These are phyloP conservation scores for Piscicola geometra DNA, from an alignment of 2,888 invertebrate species.

Conservation along the genomic window DNA sequence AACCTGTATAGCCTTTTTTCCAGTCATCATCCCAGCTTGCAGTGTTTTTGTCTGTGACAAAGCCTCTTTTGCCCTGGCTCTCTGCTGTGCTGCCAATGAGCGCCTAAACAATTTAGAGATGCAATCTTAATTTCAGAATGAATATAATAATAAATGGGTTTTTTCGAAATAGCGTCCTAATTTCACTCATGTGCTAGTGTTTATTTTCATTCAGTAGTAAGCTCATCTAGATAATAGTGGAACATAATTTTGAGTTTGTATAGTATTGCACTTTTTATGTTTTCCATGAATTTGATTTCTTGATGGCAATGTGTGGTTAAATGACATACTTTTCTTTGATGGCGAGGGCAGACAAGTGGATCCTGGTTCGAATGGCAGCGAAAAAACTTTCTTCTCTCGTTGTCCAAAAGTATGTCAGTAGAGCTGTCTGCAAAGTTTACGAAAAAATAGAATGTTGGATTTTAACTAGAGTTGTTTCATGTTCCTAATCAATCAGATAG, in stretches of 20 bases:
- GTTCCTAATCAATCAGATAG: too few species aligned
- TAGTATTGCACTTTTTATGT: too few species aligned
- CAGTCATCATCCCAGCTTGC: conserved; percentile 43
- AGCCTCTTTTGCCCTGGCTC: conserved; percentile 51
- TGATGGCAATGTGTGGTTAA: neutral
- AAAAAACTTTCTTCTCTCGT: conserved; percentile 56
- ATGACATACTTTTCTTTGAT: conserved; percentile 54
- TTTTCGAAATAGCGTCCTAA: neutral
- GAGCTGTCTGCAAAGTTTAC: conserved; percentile 31
- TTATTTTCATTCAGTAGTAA: too few species aligned
- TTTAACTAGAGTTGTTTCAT: neutral
- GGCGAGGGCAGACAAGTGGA: conserved; percentile 54
- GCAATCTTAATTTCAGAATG: too few species aligned
- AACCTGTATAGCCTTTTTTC: conserved; percentile 45
- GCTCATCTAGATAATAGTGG: too few species aligned
- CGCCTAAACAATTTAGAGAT: too few species aligned
- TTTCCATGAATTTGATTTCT: neutral
- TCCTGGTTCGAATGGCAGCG: conserved; percentile 53
- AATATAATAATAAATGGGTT: too few species aligned
- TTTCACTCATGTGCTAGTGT: too few species aligned
- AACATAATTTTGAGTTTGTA: too few species aligned
- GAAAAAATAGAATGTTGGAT: neutral
- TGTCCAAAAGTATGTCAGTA: conserved; percentile 51
- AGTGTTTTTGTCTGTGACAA: conserved; percentile 45
- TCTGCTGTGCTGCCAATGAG: conserved; percentile 53